Evolutionary conservation across 1,140 invertebrate species (phyloP).

Genomic region (Drosophila ogumai): DNA sequence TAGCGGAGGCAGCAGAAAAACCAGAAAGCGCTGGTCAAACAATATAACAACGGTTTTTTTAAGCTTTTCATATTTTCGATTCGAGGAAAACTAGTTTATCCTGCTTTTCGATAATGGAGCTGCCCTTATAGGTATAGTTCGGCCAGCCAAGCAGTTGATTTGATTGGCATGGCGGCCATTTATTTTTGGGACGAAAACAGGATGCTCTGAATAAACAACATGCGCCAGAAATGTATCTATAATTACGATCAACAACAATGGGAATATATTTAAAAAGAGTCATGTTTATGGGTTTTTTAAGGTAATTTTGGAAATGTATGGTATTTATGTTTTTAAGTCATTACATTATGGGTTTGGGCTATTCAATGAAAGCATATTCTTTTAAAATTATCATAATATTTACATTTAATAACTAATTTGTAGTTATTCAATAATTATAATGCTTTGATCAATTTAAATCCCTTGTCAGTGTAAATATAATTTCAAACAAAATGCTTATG

Average conservation of each 20-base stretch:
- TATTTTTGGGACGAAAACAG: constrained; percentile 7
- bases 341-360: neutral
- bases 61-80: constrained; percentile 58
- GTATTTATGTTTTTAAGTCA: neutral
- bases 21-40: constrained; percentile 27
- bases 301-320: neutral
- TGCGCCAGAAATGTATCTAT: neutral
- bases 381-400: neutral
- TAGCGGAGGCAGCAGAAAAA: constrained; percentile 27
- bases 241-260: constrained; percentile 21
- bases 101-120: constrained; percentile 22
- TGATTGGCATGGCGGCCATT: constrained; percentile 29
- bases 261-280: neutral
- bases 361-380: neutral
- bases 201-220: constrained; percentile 3
- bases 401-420: too few relatives aligned
- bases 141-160: constrained; percentile 17
- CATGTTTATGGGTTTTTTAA: constrained; percentile 7
- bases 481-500: too few relatives aligned
- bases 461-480: neutral
- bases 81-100: constrained; percentile 31
- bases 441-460: neutral
- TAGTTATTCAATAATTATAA: too few relatives aligned
- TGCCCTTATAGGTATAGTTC: constrained; percentile 9
- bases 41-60: constrained; percentile 47